Evolutionary conservation across 2,888 invertebrate genomes (phyloP).

Genomic region (Parochlus steinenii): DNA sequence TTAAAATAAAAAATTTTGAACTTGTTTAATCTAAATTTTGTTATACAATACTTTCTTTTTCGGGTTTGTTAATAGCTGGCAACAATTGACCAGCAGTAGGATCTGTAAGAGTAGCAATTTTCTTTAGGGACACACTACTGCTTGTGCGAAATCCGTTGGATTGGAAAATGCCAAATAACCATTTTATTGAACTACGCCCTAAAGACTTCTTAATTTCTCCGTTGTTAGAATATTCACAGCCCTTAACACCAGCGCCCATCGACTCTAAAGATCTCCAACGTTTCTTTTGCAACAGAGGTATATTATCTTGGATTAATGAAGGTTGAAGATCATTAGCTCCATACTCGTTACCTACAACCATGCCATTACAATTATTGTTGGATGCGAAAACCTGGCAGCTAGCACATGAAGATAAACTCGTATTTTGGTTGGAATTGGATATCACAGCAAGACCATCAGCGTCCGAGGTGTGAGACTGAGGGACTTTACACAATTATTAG

Average conservation of each 20-base stretch:
- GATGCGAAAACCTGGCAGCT: no score
- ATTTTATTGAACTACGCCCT: slow-evolving; percentile 48
- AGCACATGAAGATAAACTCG: no score
- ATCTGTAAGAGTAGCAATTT: no score
- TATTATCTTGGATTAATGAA: no score
- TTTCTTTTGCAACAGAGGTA: slow-evolving; percentile 36
- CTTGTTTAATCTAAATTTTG: no score
- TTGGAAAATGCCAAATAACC: slow-evolving; percentile 60
- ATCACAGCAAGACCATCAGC: no score
- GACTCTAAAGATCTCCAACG: slow-evolving; percentile 68
- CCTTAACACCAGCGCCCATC: slow-evolving; percentile 29
- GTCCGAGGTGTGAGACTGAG: no score
- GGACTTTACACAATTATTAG: no score
- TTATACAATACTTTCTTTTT: slow-evolving; percentile 41
- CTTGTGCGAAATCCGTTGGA: slow-evolving; percentile 47
- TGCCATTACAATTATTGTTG: background rate
- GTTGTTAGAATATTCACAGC: slow-evolving; percentile 17
- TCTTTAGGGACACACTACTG: no score
- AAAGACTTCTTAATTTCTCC: slow-evolving; percentile 37
- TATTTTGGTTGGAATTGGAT: no score
- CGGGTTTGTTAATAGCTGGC: no score
- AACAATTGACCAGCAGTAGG: no score
- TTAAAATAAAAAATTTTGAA: background rate
- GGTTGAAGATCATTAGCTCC: background rate
- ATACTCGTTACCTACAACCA: background rate